Conservation (phyloP, 2,888 invertebrate species). For the Pyrochroa serraticornis region DNA sequence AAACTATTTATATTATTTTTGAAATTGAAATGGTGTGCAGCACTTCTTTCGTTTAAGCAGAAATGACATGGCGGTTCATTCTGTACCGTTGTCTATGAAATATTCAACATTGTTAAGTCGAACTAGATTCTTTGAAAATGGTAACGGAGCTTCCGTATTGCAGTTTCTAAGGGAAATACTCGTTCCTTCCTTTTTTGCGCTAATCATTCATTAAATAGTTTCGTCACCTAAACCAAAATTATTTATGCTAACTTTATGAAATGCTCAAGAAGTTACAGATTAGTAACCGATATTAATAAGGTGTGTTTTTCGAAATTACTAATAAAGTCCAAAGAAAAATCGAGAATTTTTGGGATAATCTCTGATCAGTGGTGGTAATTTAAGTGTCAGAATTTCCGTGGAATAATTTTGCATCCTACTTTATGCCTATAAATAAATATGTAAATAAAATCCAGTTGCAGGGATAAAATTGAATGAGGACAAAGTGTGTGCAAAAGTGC, state of each 20-base stretch:
- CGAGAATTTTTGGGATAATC: background rate
- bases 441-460: slow-evolving; percentile 18
- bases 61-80: background rate
- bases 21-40: background rate
- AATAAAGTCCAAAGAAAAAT: too few relatives aligned
- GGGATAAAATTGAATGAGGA: slow-evolving; percentile 5
- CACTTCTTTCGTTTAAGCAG: background rate
- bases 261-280: too few relatives aligned
- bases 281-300: too few relatives aligned
- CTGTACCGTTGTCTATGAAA: slow-evolving; percentile 6
- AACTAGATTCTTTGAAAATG: background rate
- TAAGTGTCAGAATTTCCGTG: too few relatives aligned
- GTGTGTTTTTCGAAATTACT: too few relatives aligned
- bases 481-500: slow-evolving; percentile 12
- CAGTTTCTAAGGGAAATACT: slow-evolving; percentile 1
- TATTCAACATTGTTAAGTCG: slow-evolving; percentile 1
- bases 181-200: background rate
- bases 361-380: too few relatives aligned
- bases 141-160: slow-evolving; percentile 4
- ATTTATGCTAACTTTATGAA: too few relatives aligned
- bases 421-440: slow-evolving; percentile 4
- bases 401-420: background rate
- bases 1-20: background rate
- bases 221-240: too few relatives aligned
- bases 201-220: too few relatives aligned